These are phyloP conservation scores for Raja brachyura DNA, from an alignment of 2,113 vertebrate genomes.

Conservation along the genomic window DNA sequence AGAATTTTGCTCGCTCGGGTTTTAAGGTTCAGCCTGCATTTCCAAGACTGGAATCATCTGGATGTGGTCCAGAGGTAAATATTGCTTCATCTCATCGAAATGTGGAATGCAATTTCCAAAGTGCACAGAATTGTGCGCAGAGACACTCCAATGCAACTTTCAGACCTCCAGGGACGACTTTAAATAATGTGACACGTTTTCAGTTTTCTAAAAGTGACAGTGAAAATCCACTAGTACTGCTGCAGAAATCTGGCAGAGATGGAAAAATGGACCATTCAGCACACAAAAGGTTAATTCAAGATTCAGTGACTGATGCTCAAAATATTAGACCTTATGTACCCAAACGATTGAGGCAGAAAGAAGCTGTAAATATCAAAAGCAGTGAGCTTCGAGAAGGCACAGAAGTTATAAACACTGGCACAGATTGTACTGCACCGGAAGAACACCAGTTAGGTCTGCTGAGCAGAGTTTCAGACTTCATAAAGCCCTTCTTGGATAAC, in stretches of 20 bases:
- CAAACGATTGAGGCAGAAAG: slow-evolving; percentile 66
- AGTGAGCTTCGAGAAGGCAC: slow-evolving; percentile 22
- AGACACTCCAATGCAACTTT: background rate
- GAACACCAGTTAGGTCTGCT: slow-evolving; percentile 45
- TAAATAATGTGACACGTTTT: background rate
- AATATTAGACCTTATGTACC: slow-evolving; percentile 75
- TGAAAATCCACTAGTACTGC: background rate
- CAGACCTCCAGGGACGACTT: background rate
- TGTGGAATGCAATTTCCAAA: background rate
- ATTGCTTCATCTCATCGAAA: background rate
- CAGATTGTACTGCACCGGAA: slow-evolving; percentile 39
- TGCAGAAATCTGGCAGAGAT: slow-evolving; percentile 1
- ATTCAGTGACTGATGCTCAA: slow-evolving; percentile 37
- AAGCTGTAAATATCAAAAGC: slow-evolving; percentile 35
- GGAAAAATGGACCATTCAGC: background rate
- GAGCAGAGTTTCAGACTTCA: slow-evolving; percentile 59
- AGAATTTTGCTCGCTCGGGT: background rate
- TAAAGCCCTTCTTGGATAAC: slow-evolving; percentile 66
- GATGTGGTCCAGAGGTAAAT: background rate
- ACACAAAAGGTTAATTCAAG: slow-evolving; percentile 48
- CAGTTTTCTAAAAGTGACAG: background rate
- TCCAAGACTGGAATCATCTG: background rate
- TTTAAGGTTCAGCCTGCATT: background rate
- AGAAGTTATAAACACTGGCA: background rate
- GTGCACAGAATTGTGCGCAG: background rate